Conservation (phyloP, 2,113 vertebrate genomes). For the Pteropus alecto region DNA sequence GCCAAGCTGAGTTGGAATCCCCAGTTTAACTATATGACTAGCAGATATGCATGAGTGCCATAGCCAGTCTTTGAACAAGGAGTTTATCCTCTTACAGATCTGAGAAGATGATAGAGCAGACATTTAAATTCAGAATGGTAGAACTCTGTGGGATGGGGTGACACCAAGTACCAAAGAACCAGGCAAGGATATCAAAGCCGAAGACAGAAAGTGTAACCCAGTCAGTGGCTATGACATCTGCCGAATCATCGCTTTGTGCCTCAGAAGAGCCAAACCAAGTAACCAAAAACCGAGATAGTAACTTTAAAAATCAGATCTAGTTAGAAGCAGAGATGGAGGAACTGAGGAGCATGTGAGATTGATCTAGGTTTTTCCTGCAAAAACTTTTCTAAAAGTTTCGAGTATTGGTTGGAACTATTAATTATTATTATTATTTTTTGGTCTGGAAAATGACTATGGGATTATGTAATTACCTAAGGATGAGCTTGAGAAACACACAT, state of each 20-base stretch:
- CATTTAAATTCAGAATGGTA: background rate
- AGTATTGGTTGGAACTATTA: background rate
- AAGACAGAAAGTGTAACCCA: background rate
- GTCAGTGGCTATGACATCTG: background rate
- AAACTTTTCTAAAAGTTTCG: background rate
- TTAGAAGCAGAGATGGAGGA: background rate
- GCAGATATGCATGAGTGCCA: fast-evolving
- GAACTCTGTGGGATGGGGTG: background rate
- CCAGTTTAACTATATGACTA: background rate
- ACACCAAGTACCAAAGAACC: background rate
- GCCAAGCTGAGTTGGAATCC: background rate
- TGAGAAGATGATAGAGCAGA: background rate
- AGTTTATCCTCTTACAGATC: background rate
- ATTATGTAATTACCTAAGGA: background rate
- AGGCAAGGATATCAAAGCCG: background rate
- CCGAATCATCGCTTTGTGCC: fast-evolving
- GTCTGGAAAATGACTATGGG: background rate
- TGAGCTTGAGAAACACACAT: background rate
- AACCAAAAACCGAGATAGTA: background rate
- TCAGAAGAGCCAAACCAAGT: background rate
- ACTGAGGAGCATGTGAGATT: background rate
- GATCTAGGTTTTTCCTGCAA: background rate
- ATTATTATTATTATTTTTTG: background rate
- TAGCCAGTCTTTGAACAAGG: background rate
- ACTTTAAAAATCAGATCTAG: background rate